A percentile compares a stretch with the other conserved stretches of the same genome.
phyloP scores from a whole-genome alignment of 2,797 vertebrate species.

The Pseudopleuronectes americanus region DNA sequence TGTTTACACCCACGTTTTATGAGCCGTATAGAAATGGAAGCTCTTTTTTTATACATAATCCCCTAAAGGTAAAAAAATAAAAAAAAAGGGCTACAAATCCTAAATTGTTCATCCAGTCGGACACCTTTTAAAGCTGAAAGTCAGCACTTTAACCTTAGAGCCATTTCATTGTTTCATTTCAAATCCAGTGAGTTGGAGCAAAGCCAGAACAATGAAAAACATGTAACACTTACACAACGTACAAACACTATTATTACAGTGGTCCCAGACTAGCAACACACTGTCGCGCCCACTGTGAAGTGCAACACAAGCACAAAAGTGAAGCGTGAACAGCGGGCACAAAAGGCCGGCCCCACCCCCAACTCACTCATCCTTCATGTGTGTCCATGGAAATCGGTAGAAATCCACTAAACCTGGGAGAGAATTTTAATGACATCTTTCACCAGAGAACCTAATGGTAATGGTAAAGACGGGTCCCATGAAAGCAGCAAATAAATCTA shows the following conservation, averaged over 20 bases:
- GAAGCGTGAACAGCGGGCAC: not conserved
- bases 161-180: slow-evolving; percentile 37
- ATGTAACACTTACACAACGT: slow-evolving; percentile 10
- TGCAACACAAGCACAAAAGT: slow-evolving; percentile 19
- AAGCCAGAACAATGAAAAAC: slow-evolving; percentile 44
- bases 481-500: slow-evolving; percentile 79
- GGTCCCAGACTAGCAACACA: slow-evolving; percentile 8
- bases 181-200: slow-evolving; percentile 21
- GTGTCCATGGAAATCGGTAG: slow-evolving; percentile 60
- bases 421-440: slow-evolving; percentile 76
- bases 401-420: slow-evolving; percentile 50
- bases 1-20: slow-evolving; percentile 30
- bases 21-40: slow-evolving; percentile 16
- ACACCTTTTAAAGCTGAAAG: slow-evolving; percentile 46
- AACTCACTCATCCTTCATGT: slow-evolving; percentile 11
- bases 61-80: slow-evolving; percentile 2
- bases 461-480: slow-evolving; percentile 77
- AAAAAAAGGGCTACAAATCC: slow-evolving; percentile 14
- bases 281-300: not conserved
- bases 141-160: slow-evolving; percentile 46
- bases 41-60: slow-evolving; percentile 28
- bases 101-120: too few species aligned
- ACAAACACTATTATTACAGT: slow-evolving; percentile 5
- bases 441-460: slow-evolving; percentile 69
- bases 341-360: not conserved